Percentiles rank a stretch among this genome's conserved stretches.
Evolutionary conservation across 1,140 invertebrate genomes (phyloP).

Genomic region (Gerris buenoi): DNA sequence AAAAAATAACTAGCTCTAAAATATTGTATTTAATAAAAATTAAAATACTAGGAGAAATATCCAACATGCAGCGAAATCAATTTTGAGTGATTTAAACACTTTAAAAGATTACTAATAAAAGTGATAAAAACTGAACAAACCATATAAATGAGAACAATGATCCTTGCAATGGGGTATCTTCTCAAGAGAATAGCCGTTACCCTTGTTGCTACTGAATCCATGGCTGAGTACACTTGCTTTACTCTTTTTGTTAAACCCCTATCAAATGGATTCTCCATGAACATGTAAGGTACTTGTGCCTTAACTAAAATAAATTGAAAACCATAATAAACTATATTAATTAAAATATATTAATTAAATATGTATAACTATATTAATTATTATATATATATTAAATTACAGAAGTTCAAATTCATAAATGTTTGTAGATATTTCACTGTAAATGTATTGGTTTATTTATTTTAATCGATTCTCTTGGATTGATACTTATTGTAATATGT

Average conservation of each 20-base stretch:
- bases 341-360: neutral
- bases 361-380: neutral
- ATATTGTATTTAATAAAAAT: neutral
- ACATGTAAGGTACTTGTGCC: neutral
- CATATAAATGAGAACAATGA: neutral
- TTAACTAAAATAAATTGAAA: neutral
- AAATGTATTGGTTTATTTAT: too few species aligned
- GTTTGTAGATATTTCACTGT: too few species aligned
- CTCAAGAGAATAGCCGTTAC: neutral
- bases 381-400: too few species aligned
- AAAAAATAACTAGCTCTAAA: neutral
- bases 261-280: neutral
- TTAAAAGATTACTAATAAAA: neutral
- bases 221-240: neutral
- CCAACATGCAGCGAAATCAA: too few species aligned
- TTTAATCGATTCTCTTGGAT: too few species aligned
- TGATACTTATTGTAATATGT: too few species aligned
- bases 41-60: too few species aligned
- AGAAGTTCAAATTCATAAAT: too few species aligned
- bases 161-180: neutral
- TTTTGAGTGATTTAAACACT: too few species aligned
- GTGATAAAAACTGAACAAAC: neutral
- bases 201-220: neutral
- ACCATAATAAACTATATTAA: neutral
- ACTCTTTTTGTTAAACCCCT: neutral